Percentiles rank a stretch among this genome's conserved stretches.
phyloP scores from a whole-genome alignment of 2,797 vertebrate genomes.

The Poeciliopsis turneri region DNA sequence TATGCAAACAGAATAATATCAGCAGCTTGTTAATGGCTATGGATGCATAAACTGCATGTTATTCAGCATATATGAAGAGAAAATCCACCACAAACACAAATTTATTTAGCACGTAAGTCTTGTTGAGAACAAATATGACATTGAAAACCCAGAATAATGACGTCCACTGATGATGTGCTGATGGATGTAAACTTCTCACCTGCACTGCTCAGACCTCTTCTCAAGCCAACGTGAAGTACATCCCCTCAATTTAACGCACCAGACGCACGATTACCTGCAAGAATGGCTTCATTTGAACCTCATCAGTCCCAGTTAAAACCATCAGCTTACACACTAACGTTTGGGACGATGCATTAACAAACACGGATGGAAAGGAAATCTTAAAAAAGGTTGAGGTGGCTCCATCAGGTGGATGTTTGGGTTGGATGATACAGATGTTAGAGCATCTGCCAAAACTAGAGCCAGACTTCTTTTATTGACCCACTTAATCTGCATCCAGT shows the following conservation, averaged over 20 bases:
- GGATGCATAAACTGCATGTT: not conserved
- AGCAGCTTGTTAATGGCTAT: not conserved
- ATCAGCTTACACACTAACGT: not conserved
- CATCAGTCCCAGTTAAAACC: not conserved
- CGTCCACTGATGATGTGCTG: not conserved
- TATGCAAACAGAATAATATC: not conserved
- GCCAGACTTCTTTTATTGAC: conserved; percentile 3
- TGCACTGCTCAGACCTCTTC: not conserved
- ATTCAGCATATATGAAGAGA: not conserved
- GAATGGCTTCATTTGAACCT: conserved; percentile 6
- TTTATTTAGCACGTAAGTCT: not conserved
- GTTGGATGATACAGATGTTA: not conserved
- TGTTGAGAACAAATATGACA: not conserved
- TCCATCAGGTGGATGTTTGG: not conserved
- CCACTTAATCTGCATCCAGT: conserved; percentile 4
- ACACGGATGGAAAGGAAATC: not conserved
- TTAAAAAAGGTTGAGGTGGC: not conserved
- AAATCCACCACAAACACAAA: not conserved
- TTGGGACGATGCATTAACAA: not conserved
- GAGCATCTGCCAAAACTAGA: not conserved
- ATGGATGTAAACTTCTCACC: not conserved
- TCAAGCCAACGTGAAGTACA: conserved; percentile 17
- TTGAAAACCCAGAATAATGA: not conserved
- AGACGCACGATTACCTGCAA: conserved; percentile 15
- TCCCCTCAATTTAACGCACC: conserved; percentile 29